Base-by-base conservation (phyloP, 1,140 invertebrate genomes). In the Rhagoletis pomonella region DNA sequence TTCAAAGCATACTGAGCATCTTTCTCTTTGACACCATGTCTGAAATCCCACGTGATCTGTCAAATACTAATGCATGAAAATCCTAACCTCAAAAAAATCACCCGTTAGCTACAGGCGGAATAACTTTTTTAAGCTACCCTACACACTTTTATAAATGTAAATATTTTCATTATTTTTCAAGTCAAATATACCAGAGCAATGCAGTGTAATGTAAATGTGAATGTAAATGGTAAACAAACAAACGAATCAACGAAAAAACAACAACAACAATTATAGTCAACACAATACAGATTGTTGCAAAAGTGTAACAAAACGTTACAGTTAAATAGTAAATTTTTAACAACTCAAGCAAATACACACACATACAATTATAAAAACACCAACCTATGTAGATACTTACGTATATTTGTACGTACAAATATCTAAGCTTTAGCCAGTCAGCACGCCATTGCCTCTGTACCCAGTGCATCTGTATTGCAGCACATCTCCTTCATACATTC, bases 321-420 rank as follows among this genome's bases (percentile, higher is more conserved):
- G 44, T 47, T 81, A 81, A 81, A 55, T 81, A 81, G 44, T 81
- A 81, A 81, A 81, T 81, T 81, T 73, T 81, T 81, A 81, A 81
- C 73, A 81, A 50, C 44, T 81, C 73, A 58, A 55, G 50, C 73
- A 10, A 81, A 50, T n/a, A 55, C 3, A 81, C 14, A 39, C 5
- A 7, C 39, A 47, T 47, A 14, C 44, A 73, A 47, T 42, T 47
- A 50, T 69, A 69, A 29, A 42, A 12, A 42, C 42, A 10, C 19
- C 7, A 39, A 42, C 60, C 2, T 14, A n/a, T 62, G 19, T 62
- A 1, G 29, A n/a, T n/a, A n/a, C n/a, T n/a, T 73, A 44, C n/a
- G 42, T n/a, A 42, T 67, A 67, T 67, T 39, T 67, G 4, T 42
- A 9, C 6, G 6, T 10, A 19, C 29, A 5, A 29, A 39, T 65